Evolutionary conservation across 1,140 invertebrate species (phyloP).

Genomic region (Drosophila pruinosa): DNA sequence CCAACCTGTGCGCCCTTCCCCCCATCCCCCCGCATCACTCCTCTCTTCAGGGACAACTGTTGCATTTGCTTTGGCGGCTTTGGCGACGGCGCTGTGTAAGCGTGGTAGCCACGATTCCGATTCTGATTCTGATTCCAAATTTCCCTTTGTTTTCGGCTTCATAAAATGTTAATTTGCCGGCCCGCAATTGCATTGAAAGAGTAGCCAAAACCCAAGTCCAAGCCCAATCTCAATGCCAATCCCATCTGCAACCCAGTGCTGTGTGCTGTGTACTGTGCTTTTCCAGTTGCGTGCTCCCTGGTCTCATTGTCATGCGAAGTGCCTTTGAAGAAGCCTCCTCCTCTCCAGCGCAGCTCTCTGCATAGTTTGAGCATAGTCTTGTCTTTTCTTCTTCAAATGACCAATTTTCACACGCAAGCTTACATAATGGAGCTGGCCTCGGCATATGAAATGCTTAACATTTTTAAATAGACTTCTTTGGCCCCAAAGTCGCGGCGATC

Average conservation of each 20-base stretch:
- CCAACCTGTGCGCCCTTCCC: constrained; percentile 21
- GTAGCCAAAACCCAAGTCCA: constrained; percentile 9
- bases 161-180: constrained; percentile 80
- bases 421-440: constrained; percentile 51
- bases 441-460: constrained; percentile 77
- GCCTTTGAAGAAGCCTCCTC: neutral
- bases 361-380: constrained; percentile 1
- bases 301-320: constrained; percentile 45
- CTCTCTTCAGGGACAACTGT: constrained; percentile 10
- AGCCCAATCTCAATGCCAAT: constrained; percentile 6
- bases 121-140: constrained; percentile 66
- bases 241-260: constrained; percentile 17
- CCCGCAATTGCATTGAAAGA: constrained; percentile 73
- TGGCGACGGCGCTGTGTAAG: constrained; percentile 66
- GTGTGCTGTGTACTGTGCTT: no score
- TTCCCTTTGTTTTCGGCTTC: constrained; percentile 78
- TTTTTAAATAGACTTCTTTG: constrained; percentile 72
- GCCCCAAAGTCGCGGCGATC: constrained; percentile 42
- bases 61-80: constrained; percentile 50
- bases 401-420: constrained; percentile 80
- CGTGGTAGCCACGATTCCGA: constrained; percentile 75
- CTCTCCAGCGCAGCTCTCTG: neutral
- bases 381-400: constrained; percentile 65
- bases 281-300: constrained; percentile 35
- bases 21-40: neutral